Evolutionary conservation across 2,113 vertebrate species (phyloP), one percentile per base, ranked within the genome.

Genomic region (Camelus dromedarius): DNA sequence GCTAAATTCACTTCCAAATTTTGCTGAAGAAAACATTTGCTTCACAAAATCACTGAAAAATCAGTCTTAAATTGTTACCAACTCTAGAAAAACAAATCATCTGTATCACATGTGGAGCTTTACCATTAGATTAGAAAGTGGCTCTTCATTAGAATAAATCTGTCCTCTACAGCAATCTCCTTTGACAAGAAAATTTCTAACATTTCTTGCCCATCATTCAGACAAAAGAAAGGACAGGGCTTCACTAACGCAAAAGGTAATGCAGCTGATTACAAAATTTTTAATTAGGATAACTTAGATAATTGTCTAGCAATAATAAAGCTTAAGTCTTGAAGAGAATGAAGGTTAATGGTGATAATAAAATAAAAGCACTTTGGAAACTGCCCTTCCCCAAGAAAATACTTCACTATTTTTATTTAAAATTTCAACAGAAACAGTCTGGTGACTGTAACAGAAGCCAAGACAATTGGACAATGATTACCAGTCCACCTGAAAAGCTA

Each of bases 361-460:
- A 95, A 94, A 88, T 69, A 62, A 95, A 96, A 86, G 50, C 26
- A 60, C 64, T 93, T 73, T 35, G 48, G 16, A 92, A 80, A 72
- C 8, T 82, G 5, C 18, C 14, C 52, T 26, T n/a, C 30, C 58
- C 12, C 50, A 87, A 88, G 50, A 93, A 97, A 96, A 90, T 73
- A 60, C 69, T 88, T 64, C 58, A 19, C 32, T 93, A 58, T 64
- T 91, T 87, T 73, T 48, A 87, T 22, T 58, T 66, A 79, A 86
- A 96, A 93, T 73, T 82, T 67, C 35, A 95, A 91, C 2, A 83
- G 26, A 58, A 60, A 75, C 42, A 73, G 3, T 84, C 42, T 84
- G 54, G 13, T 42, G 20, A 89, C 28, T 88, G 1, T 32, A 64
- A 92, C 16, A 85, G 14, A 96, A 75, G 38, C 24, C 30, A 96